A percentile compares a stretch with the other conserved stretches of the same genome.
Evolutionary conservation across 2,888 invertebrate genomes (phyloP).

Genomic region (Aphidoletes aphidimyza): DNA sequence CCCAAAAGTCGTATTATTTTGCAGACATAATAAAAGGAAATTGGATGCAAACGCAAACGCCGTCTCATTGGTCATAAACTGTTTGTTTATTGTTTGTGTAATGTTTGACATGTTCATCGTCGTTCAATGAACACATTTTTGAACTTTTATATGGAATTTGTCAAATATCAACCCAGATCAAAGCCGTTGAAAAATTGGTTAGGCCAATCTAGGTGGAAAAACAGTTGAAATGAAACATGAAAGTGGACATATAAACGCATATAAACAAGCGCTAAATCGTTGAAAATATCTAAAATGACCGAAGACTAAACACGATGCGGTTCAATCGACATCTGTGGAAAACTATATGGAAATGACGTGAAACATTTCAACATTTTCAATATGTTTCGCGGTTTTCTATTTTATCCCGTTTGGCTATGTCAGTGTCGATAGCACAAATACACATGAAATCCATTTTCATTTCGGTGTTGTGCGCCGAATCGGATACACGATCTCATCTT

Average conservation of each 20-base stretch:
- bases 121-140: background rate
- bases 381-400: conserved; percentile 24
- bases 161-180: background rate
- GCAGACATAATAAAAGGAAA: conserved; percentile 26
- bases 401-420: background rate
- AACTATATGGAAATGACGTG: background rate
- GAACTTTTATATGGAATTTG: background rate
- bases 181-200: background rate
- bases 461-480: conserved; percentile 8
- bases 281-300: background rate
- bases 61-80: background rate
- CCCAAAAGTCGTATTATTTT: background rate
- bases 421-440: background rate
- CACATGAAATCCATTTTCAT: background rate
- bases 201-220: background rate
- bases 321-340: conserved; percentile 46
- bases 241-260: background rate
- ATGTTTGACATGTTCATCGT: conserved; percentile 31
- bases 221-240: background rate
- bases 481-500: conserved; percentile 3
- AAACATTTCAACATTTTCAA: conserved; percentile 8
- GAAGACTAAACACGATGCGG: conserved; percentile 40
- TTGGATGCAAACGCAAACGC: background rate
- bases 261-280: background rate
- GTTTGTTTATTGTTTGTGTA: background rate